phyloP scores from a whole-genome alignment of 1,140 invertebrate genomes.

The Pseudomyrmex concolor region DNA sequence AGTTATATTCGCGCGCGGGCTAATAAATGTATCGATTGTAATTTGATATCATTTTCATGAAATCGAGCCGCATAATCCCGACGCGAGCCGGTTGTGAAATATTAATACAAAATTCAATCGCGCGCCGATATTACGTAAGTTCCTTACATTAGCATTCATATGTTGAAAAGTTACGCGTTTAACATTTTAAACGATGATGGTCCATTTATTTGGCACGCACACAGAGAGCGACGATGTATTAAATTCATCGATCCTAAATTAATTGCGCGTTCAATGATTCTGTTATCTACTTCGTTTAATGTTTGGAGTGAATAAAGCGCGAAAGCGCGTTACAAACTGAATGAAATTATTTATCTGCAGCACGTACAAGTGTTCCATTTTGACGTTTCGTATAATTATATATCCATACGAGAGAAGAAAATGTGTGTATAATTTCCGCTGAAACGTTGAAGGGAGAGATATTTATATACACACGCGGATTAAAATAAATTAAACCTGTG shows the following conservation, averaged over 20 bases:
- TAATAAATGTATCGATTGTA: constrained; percentile 9
- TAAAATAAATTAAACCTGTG: constrained; percentile 49
- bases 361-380: constrained; percentile 49
- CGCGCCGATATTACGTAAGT: constrained; percentile 7
- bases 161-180: constrained; percentile 39
- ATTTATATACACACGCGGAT: background rate
- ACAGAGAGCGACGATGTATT: constrained; percentile 32
- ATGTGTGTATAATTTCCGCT: constrained; percentile 22
- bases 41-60: constrained; percentile 31
- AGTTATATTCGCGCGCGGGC: background rate
- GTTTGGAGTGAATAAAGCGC: constrained; percentile 56
- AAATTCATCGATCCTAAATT: constrained; percentile 57
- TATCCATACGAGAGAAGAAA: constrained; percentile 42
- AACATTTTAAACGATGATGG: constrained; percentile 43
- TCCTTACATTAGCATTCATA: background rate
- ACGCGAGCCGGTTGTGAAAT: constrained; percentile 8
- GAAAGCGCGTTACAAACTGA: constrained; percentile 35
- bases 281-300: constrained; percentile 59
- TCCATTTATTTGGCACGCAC: constrained; percentile 33
- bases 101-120: constrained; percentile 47
- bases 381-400: constrained; percentile 30
- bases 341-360: constrained; percentile 53
- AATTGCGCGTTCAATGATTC: constrained; percentile 56
- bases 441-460: constrained; percentile 20
- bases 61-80: constrained; percentile 10